Base-by-base conservation (phyloP, 2,888 invertebrate species). In the Tetragonisca angustula region DNA sequence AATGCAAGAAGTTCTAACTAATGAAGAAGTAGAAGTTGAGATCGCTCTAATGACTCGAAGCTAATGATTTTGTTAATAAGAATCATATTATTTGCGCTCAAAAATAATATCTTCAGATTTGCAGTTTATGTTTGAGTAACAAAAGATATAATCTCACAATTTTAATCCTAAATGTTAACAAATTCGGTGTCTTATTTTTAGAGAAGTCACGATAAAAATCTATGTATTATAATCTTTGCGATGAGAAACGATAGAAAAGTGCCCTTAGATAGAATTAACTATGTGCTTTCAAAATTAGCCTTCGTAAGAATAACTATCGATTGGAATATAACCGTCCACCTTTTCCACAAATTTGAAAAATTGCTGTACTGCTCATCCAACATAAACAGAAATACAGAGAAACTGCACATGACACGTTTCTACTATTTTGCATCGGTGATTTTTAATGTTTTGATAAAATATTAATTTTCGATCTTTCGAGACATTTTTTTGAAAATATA, bases 261-360 rank as follows among this genome's bases (percentile, higher is more conserved):
- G 93, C 84, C 92, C 92, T 93, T 93, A 92, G 92, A 79, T 83
- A 84, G 64, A 81, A 64, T 83, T 89, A 91, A 90, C 86, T 21
- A 83, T 82, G 92, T 92, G 92, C 93, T 93, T 93, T 93, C 88
- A 80, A 81, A 84, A 64, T 73, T 85, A 90, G 92, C 90, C 91
- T 92, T 91, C 86, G 15, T 88, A 90, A 81, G 62, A 73, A 59
- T 69, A 64, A 49, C 54, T 68, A 50, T 75, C 19, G 62, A 62
- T 71, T 56, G 50, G 67, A 59, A 43, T 36, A 24, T 27, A 81
- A 70, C 69, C 80, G 81, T 81, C 81, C 73, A 36, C 4, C 49
- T 70, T 32, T 24, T 3, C 21, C 65, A 50, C 24, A 5, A 73
- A 79, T 21, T 69, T 27, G 27, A 27, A 27, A 27, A 27, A 27